Conservation (phyloP, 2,888 invertebrate species). For the Tyria jacobaeae region DNA sequence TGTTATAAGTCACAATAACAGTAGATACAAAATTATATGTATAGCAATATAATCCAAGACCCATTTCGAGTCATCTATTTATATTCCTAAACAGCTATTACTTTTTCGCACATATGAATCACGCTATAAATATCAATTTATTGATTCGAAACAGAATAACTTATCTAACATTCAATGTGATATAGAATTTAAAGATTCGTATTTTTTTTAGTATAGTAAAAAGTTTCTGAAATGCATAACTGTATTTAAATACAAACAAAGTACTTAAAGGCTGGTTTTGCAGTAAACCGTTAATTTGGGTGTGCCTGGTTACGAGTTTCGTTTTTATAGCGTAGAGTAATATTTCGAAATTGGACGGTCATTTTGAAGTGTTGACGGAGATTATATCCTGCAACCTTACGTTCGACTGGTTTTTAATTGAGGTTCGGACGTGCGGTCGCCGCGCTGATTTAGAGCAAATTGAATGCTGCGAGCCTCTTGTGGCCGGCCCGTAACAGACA, state of each 20-base stretch:
- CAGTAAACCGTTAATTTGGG: conserved; percentile 47
- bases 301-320: conserved; percentile 47
- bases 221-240: conserved; percentile 23
- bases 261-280: conserved; percentile 43
- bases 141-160: too few relatives aligned
- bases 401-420: conserved; percentile 75
- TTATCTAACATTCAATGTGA: too few relatives aligned
- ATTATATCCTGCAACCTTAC: conserved; percentile 69
- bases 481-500: conserved; percentile 56
- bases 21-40: too few relatives aligned
- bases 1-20: too few relatives aligned
- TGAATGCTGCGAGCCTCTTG: conserved; percentile 70
- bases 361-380: conserved; percentile 65
- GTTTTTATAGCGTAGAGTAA: conserved; percentile 49
- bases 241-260: conserved; percentile 35
- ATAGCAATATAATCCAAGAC: too few relatives aligned
- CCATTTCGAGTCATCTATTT: too few relatives aligned
- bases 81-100: too few relatives aligned
- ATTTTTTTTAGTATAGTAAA: not conserved
- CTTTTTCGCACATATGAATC: too few relatives aligned
- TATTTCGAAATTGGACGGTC: conserved; percentile 62
- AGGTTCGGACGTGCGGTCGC: conserved; percentile 57
- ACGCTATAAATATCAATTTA: too few relatives aligned
- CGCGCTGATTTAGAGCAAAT: conserved; percentile 77
- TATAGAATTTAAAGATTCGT: not conserved